Evolutionary conservation across 2,888 invertebrate genomes (phyloP).

Genomic region (Phragmatobia fuliginosa): DNA sequence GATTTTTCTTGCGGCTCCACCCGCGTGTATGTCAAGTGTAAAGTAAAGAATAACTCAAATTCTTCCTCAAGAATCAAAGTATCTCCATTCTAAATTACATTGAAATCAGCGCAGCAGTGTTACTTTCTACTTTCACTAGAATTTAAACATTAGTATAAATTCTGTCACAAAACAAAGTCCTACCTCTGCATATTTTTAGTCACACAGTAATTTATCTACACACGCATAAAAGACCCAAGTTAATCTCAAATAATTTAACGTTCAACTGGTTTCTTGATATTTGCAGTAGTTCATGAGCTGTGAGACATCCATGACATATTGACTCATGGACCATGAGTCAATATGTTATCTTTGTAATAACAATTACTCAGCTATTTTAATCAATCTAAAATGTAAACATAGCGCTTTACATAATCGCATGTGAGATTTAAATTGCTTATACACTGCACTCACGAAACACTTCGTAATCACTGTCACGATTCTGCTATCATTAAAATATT

Average conservation of each 20-base stretch:
- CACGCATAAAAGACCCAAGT: neutral
- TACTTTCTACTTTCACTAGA: no score
- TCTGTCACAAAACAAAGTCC: neutral
- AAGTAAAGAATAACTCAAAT: no score
- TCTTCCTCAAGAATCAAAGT: no score
- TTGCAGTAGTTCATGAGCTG: neutral
- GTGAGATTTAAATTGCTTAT: constrained; percentile 54
- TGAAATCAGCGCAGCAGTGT: no score
- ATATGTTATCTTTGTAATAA: neutral
- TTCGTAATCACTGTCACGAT: constrained; percentile 31
- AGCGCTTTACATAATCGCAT: constrained; percentile 36
- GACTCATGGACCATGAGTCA: no score
- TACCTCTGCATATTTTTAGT: neutral
- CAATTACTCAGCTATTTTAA: constrained; percentile 21
- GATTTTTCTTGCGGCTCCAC: no score
- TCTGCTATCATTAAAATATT: constrained; percentile 10
- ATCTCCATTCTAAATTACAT: no score
- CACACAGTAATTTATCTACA: no score
- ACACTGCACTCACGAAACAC: constrained; percentile 39
- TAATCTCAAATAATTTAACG: neutral
- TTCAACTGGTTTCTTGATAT: neutral
- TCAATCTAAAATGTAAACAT: constrained; percentile 39
- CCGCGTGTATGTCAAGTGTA: no score
- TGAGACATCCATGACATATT: neutral
- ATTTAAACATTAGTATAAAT: no score